Evolutionary conservation across 1,140 invertebrate species (phyloP), one percentile per base, ranked within the genome.

Genomic region (Drosophila chauvacae): DNA sequence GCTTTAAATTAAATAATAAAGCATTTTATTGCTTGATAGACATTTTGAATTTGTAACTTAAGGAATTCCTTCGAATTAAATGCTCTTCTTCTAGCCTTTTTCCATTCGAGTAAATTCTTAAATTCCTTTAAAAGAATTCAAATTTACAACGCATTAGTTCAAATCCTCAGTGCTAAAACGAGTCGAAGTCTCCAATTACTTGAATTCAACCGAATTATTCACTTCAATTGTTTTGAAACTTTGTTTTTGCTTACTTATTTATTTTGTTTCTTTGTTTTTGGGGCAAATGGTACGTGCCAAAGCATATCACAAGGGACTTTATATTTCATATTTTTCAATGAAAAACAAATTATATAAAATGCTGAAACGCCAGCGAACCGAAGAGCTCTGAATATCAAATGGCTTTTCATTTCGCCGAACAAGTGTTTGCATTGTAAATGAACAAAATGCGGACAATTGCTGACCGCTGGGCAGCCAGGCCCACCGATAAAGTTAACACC

Each of bases 401-500:
- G 74, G 61, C 80, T 71, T 80, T 83, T 83, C 48, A 80, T 80
- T 87, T 68, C 77, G 44, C 61, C 69, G 65, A 86, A 81, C 64
- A 86, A 78, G 64, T 85, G 82, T 86, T 86, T 81, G 84, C 70
- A 83, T 76, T 81, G 45, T 81, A 71, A 63, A 37, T 39, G 59
- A 53, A 72, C 23, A 56, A 76, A 84, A 62, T 44, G 44, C 57
- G 41, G 41, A 74, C 65, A 62, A 66, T 44, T 60, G 74, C 59
- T 77, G 79, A 77, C 68, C 80, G 50, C 18, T 26, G 58, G 28
- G 11, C 39, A 20, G 47, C 23, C 48, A 39, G 33, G 68, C 53
- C 50, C 20, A 63, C 50, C 64, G 84, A 90, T 87, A 88, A 87
- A 87, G 84, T 84, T 87, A 87, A 87, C 77, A 87, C 84, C 84